A percentile compares a stretch with the other conserved stretches of the same genome.
Conservation (phyloP, 2,888 invertebrate species). For the Pelosia muscerda region DNA sequence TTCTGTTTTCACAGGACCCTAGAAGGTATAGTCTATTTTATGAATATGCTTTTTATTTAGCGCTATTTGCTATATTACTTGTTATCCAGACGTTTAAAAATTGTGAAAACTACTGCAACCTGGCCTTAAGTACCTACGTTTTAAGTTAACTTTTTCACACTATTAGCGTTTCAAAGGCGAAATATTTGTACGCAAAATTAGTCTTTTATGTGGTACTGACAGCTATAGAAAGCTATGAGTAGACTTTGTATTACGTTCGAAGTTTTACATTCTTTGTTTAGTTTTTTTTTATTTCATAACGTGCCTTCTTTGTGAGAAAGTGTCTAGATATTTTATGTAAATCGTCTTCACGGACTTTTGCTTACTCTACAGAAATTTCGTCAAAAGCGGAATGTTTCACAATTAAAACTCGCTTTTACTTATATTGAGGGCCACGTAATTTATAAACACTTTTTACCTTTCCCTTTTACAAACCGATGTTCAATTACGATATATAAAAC, state of each 20-base stretch:
- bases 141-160: constrained; percentile 13
- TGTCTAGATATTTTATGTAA: constrained; percentile 20
- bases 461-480: not conserved
- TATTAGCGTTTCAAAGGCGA: constrained; percentile 7
- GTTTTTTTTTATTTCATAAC: constrained; percentile 38
- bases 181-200: not conserved
- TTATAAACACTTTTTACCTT: no score
- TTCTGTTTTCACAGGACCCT: no score
- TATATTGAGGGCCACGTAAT: no score
- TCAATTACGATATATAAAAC: not conserved
- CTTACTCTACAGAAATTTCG: constrained; percentile 6
- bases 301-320: constrained; percentile 20
- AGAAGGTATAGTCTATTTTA: no score
- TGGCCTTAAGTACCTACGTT: constrained; percentile 1
- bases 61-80: no score
- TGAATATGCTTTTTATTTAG: no score
- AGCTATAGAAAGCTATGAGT: not conserved
- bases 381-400: no score
- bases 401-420: no score
- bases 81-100: no score
- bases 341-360: constrained; percentile 31
- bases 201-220: not conserved
- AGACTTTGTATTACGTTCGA: constrained; percentile 37
- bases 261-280: constrained; percentile 23
- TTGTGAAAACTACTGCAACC: no score